These are phyloP conservation scores for Sphyrna mokarran DNA, from an alignment of 2,113 vertebrate species.

Conservation along the genomic window DNA sequence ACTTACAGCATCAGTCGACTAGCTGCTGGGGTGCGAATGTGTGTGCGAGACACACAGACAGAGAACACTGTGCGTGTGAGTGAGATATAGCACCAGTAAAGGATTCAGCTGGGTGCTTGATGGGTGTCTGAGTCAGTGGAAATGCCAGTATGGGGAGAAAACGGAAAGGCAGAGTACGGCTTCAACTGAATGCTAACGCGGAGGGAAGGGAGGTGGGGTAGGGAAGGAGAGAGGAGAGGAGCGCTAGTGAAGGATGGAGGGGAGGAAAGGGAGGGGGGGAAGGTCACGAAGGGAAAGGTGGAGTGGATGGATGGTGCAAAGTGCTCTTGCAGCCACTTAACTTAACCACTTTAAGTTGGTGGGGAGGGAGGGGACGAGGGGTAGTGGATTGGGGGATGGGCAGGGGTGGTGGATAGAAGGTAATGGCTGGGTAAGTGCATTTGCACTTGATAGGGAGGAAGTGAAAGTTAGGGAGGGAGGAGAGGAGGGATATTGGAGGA, in stretches of 20 bases:
- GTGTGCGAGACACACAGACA: not conserved
- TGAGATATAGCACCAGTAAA: not conserved
- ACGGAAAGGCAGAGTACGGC: not conserved
- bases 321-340: too few relatives aligned
- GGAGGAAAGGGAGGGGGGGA: too few relatives aligned
- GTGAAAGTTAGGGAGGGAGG: not conserved
- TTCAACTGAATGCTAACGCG: conserved; percentile 18
- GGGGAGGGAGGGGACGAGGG: too few relatives aligned
- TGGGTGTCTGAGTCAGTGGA: conserved; percentile 4
- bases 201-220: not conserved
- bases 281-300: too few relatives aligned
- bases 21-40: not conserved
- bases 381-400: too few relatives aligned
- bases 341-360: too few relatives aligned
- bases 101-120: not conserved
- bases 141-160: conserved; percentile 24
- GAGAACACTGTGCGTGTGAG: not conserved
- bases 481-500: too few relatives aligned
- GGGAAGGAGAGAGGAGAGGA: not conserved
- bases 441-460: too few relatives aligned
- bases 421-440: too few relatives aligned
- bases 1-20: not conserved
- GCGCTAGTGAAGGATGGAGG: too few relatives aligned
- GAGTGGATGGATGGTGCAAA: too few relatives aligned
- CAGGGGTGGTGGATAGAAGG: too few relatives aligned